Evolutionary conservation across 2,888 invertebrate genomes (phyloP).

Genomic region (Morinoia aosen): DNA sequence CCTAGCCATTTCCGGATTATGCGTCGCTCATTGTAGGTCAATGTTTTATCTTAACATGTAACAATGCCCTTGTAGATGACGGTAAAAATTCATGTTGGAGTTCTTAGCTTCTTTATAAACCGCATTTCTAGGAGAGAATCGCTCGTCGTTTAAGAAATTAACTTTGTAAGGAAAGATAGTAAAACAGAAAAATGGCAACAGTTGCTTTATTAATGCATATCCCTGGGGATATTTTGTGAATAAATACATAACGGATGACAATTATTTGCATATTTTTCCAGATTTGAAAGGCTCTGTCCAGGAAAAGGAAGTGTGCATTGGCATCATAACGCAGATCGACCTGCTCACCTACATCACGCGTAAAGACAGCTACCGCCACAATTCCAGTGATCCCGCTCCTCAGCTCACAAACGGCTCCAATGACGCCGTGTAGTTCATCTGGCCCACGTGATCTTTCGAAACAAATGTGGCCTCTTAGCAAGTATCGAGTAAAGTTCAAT

Average conservation of each 20-base stretch:
- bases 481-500: too few species aligned
- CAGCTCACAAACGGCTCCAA: conserved; percentile 9
- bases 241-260: background rate
- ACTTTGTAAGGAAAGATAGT: background rate
- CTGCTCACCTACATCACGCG: conserved; percentile 78
- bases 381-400: background rate
- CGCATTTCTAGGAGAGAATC: background rate
- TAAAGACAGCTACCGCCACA: background rate
- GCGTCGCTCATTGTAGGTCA: background rate
- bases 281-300: conserved; percentile 68
- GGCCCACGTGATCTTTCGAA: background rate
- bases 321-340: conserved; percentile 81
- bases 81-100: background rate
- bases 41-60: background rate
- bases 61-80: background rate
- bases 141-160: background rate
- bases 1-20: background rate
- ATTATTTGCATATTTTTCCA: conserved; percentile 54
- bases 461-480: too few species aligned
- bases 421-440: background rate
- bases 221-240: background rate
- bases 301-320: conserved; percentile 77
- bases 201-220: background rate
- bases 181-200: background rate
- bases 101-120: background rate